phyloP scores from a whole-genome alignment of 2,797 vertebrate genomes.

The Neoniphon sammara region DNA sequence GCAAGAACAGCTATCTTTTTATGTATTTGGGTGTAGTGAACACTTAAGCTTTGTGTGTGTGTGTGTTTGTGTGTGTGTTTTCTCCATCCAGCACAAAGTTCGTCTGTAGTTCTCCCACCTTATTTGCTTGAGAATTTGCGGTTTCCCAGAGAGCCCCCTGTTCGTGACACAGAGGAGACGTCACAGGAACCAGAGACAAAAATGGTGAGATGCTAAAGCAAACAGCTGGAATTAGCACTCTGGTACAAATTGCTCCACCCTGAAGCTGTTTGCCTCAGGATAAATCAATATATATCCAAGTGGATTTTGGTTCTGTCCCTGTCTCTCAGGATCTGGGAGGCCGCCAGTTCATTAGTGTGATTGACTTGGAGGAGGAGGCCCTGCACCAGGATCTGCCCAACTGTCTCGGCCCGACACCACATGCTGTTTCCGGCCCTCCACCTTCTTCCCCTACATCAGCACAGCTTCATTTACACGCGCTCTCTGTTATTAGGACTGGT shows the following conservation, averaged over 20 bases:
- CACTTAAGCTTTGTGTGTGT: constrained; percentile 3
- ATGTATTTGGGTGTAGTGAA: neutral
- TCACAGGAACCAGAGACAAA: constrained; percentile 33
- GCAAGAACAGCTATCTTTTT: constrained; percentile 1
- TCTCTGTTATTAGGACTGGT: constrained; percentile 69
- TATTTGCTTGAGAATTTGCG: constrained; percentile 68
- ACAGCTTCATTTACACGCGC: constrained; percentile 79
- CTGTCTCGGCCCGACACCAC: constrained; percentile 37
- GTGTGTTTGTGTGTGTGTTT: constrained; percentile 24
- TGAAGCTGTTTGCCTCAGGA: too few relatives aligned
- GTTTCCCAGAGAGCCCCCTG: constrained; percentile 52
- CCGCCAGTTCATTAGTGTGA: constrained; percentile 84
- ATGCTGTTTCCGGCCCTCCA: constrained; percentile 18
- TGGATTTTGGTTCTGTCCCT: neutral
- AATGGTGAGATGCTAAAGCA: constrained; percentile 54
- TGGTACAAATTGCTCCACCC: neutral
- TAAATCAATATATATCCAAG: too few relatives aligned
- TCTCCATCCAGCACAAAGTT: constrained; percentile 71
- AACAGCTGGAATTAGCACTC: neutral
- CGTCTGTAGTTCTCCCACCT: constrained; percentile 56
- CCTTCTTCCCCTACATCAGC: constrained; percentile 75
- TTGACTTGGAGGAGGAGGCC: constrained; percentile 84
- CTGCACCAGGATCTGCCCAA: constrained; percentile 72
- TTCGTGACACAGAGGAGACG: constrained; percentile 42
- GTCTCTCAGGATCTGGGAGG: constrained; percentile 65